Evolutionary conservation across 2,888 invertebrate genomes (phyloP).

Genomic region (Chalcis sispes): DNA sequence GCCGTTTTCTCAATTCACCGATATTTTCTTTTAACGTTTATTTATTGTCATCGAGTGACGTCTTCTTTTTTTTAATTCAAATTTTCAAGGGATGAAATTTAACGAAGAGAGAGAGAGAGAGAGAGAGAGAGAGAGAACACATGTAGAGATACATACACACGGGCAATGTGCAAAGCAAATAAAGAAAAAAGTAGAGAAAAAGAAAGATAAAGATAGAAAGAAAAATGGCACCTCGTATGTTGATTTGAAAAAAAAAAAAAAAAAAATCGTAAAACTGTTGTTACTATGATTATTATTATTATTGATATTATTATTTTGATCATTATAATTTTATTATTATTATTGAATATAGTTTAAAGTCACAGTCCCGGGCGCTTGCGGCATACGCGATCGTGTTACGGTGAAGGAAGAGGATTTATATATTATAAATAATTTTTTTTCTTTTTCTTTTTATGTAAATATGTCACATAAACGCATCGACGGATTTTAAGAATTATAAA

Average conservation of each 20-base stretch:
- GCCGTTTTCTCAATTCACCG: too few relatives aligned
- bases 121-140: neutral
- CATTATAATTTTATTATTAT: conserved; percentile 47
- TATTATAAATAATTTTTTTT: too few relatives aligned
- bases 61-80: too few relatives aligned
- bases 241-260: conserved; percentile 16
- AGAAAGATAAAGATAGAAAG: too few relatives aligned
- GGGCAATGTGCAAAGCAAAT: conserved; percentile 70
- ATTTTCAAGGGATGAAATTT: too few relatives aligned
- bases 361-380: conserved; percentile 28
- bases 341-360: conserved; percentile 33
- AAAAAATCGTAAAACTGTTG: conserved; percentile 50
- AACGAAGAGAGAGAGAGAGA: neutral
- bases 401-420: too few relatives aligned
- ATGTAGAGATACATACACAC: conserved; percentile 54
- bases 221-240: conserved; percentile 60
- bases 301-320: conserved; percentile 53
- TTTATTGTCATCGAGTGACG: too few relatives aligned
- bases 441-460: conserved; percentile 47
- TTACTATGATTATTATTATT: conserved; percentile 55
- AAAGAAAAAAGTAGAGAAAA: neutral
- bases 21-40: too few relatives aligned
- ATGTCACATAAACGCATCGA: conserved; percentile 53
- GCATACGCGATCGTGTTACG: conserved; percentile 30
- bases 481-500: too few relatives aligned